phyloP scores from a whole-genome alignment of 1,140 invertebrate species.

The Hypothenemus hampei region DNA sequence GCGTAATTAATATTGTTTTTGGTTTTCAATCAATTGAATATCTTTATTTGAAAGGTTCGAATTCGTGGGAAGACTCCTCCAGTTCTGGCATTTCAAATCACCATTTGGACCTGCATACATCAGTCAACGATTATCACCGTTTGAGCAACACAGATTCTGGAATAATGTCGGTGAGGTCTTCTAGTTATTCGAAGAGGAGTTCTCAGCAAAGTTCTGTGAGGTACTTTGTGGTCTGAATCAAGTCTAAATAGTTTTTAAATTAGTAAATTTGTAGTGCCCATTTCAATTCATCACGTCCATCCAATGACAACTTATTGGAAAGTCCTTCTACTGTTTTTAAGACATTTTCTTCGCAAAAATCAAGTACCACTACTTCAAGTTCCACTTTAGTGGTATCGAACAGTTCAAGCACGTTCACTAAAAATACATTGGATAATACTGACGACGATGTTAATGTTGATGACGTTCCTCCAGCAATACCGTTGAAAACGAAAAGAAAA shows the following conservation, averaged over 20 bases:
- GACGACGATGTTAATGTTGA: conserved; percentile 40
- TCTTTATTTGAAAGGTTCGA: no score
- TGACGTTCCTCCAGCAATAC: conserved; percentile 60
- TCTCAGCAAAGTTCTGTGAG: conserved; percentile 53
- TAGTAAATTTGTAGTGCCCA: conserved; percentile 16
- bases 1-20: neutral
- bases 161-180: conserved; percentile 61
- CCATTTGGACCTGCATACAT: conserved; percentile 34
- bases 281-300: conserved; percentile 16
- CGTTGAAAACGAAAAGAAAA: conserved; percentile 56
- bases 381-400: conserved; percentile 31
- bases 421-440: conserved; percentile 3
- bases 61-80: conserved; percentile 39
- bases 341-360: conserved; percentile 17
- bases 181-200: conserved; percentile 54
- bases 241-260: neutral
- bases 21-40: neutral
- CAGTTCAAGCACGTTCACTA: conserved; percentile 12
- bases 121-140: conserved; percentile 38
- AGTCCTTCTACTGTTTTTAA: conserved; percentile 12
- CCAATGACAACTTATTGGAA: conserved; percentile 11
- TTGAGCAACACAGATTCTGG: conserved; percentile 57
- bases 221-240: conserved; percentile 14
- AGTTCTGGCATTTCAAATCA: conserved; percentile 38
- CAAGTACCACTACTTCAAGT: conserved; percentile 33